Base-by-base conservation (phyloP, 2,888 invertebrate genomes). In the Cheiracanthium punctorium region DNA sequence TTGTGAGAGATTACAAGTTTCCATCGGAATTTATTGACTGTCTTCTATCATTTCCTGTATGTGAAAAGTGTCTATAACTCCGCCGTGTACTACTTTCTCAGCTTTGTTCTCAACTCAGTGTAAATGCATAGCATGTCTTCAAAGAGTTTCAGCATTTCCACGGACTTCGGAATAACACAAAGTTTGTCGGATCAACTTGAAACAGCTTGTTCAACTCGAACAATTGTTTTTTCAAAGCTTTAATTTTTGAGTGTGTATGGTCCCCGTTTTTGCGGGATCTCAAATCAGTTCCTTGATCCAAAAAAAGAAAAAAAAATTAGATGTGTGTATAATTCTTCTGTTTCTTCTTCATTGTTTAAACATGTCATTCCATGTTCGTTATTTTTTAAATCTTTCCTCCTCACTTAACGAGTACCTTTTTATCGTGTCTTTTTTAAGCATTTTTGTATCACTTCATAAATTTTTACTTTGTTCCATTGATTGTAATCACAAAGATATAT, bases 401-500 rank as follows among this genome's bases (percentile, higher is more conserved):
- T 72, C 80, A 72, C 72, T 80, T 30, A 30, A 14, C 28, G 20
- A 70, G 43, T 41, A 29, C 29, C 28, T 43, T 71, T 41, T 71
- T 71, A 37, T 28, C 41, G n/a, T 17, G 29, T 52, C 52, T 52
- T 52, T 52, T 37, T 77, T 77, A 74, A 41, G 67, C 67, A 69
- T 79, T 73, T 84, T 73, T 84, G 67, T 79, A 79, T 64, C 37
- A 48, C 43, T 67, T 76, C 52, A 30, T 70, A 65, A 64, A 73
- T 75, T 75, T 76, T 17, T 69, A 82, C 29, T 37, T 82, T 73
- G 37, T 67, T 84, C 74, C 82, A 84, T 79, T 84, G 43, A 79
- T 73, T 79, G 84, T 79, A 84, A 84, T 72, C 69, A 64, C 52
- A 84, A 84, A 79, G 77, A 58, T 74, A 84, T 82, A 71, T 74